These are phyloP conservation scores for Stigmatopora argus DNA, from an alignment of 2,113 vertebrate genomes.

Conservation along the genomic window DNA sequence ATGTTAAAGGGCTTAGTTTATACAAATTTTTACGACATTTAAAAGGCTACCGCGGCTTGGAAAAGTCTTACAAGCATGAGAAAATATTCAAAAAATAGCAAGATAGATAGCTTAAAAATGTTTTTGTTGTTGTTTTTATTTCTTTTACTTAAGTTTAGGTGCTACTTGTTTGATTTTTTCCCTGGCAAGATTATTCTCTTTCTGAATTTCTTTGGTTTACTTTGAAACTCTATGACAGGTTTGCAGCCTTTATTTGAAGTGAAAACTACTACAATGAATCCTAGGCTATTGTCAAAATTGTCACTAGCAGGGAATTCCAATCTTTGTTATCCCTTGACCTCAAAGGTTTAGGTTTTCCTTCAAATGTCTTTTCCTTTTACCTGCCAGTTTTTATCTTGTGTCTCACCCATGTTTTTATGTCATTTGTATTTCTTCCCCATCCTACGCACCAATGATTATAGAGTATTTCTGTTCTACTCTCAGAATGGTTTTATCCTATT, in stretches of 20 bases:
- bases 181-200: conserved; percentile 10
- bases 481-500: neutral
- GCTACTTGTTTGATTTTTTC: conserved; percentile 12
- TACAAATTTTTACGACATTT: neutral
- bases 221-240: conserved; percentile 23
- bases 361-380: neutral
- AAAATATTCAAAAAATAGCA: conserved; percentile 2
- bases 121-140: neutral
- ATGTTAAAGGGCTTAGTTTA: neutral
- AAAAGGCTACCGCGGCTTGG: neutral
- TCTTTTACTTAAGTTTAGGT: conserved; percentile 27
- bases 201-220: conserved; percentile 14
- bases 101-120: conserved; percentile 9
- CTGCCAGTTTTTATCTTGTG: conserved; percentile 6
- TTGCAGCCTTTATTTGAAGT: conserved; percentile 18
- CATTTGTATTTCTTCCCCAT: neutral
- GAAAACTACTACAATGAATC: conserved; percentile 11
- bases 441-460: neutral
- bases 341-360: conserved; percentile 13
- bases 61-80: neutral
- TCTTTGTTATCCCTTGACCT: conserved; percentile 14
- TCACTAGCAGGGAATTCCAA: conserved; percentile 20
- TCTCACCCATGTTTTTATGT: neutral
- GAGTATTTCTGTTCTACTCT: neutral
- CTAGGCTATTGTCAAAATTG: conserved; percentile 41